Evolutionary conservation across 2,113 vertebrate genomes (phyloP).

Genomic region (Balaeniceps rex): DNA sequence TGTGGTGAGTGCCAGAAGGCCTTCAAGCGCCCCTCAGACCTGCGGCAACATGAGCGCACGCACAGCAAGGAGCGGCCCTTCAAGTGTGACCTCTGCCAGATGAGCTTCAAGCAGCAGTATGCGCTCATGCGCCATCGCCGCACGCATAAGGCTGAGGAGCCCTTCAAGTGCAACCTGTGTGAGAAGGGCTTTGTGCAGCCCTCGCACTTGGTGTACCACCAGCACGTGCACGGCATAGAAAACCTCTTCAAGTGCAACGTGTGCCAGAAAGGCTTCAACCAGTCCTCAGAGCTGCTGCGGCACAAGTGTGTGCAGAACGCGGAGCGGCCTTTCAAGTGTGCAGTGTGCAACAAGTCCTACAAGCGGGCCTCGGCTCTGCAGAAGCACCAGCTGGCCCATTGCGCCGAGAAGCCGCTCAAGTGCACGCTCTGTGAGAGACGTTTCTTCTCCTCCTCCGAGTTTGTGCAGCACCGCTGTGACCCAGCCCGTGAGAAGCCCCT

Average conservation of each 20-base stretch:
- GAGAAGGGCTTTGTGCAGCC: conserved; percentile 97
- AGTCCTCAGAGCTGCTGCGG: conserved; percentile 91
- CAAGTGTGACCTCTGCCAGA: conserved; percentile 97
- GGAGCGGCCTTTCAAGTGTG: conserved; percentile 94
- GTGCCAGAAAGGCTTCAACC: conserved; percentile 96
- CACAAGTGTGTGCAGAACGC: conserved; percentile 91
- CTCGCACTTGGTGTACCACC: conserved; percentile 94
- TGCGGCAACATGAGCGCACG: conserved; percentile 93
- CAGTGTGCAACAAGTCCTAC: conserved; percentile 94
- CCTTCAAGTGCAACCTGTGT: conserved; percentile 92
- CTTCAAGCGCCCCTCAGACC: conserved; percentile 93
- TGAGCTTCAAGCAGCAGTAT: conserved; percentile 98
- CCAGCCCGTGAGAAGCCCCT: conserved; percentile 92
- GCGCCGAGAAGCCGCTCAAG: conserved; percentile 93
- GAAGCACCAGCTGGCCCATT: conserved; percentile 93
- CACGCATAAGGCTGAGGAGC: conserved; percentile 86
- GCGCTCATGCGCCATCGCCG: conserved; percentile 92
- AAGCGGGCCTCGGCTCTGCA: conserved; percentile 94
- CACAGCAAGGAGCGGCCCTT: conserved; percentile 98
- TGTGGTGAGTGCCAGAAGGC: conserved; percentile 92
- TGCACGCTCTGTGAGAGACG: conserved; percentile 95
- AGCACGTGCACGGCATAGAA: conserved; percentile 94
- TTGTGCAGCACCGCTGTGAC: conserved; percentile 95
- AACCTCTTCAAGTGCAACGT: conserved; percentile 97
- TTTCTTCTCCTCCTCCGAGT: conserved; percentile 95